Conservation (phyloP, 2,113 vertebrate genomes). For the Indri indri region DNA sequence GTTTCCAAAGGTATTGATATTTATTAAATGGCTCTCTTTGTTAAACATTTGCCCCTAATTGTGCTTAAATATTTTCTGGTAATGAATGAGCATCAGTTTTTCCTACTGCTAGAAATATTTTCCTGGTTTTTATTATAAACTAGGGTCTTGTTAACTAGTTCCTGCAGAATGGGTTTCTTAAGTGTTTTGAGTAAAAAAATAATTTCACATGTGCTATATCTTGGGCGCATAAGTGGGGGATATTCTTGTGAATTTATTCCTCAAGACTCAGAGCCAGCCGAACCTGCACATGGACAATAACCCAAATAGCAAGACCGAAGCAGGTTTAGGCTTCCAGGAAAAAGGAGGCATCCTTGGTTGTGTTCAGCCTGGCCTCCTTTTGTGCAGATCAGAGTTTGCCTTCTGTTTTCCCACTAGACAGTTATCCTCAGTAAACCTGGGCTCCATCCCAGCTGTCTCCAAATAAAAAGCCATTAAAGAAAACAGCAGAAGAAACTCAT, state of each 20-base stretch:
- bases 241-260: neutral
- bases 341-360: neutral
- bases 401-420: neutral
- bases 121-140: neutral
- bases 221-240: neutral
- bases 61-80: neutral
- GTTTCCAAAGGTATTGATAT: neutral
- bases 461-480: neutral
- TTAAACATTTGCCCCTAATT: neutral
- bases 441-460: neutral
- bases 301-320: neutral
- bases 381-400: neutral
- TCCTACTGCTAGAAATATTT: neutral
- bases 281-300: neutral
- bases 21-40: neutral
- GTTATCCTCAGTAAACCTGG: neutral
- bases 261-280: neutral
- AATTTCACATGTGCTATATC: neutral
- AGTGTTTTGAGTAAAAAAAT: neutral
- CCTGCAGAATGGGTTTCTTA: neutral
- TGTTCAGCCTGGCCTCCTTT: neutral
- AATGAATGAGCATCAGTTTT: neutral
- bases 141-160: neutral
- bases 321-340: neutral
- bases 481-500: conserved; percentile 22